Conservation (phyloP, 2,888 invertebrate species). For the Spialia ferax region DNA sequence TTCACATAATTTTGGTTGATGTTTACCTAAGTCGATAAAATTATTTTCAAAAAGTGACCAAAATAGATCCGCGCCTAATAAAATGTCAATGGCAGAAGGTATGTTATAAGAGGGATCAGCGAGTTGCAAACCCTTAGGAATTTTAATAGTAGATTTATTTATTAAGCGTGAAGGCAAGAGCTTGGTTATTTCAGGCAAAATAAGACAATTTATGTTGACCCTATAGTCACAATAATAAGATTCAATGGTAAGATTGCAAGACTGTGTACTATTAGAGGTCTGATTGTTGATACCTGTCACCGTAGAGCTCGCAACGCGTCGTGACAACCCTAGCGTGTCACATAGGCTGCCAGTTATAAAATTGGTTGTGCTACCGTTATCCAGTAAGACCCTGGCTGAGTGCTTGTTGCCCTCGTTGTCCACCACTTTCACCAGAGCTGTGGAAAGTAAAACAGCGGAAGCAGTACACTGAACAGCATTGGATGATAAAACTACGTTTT, state of each 20-base stretch:
- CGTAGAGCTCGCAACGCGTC: constrained; percentile 39
- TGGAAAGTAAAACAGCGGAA: constrained; percentile 35
- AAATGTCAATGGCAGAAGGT: constrained; percentile 46
- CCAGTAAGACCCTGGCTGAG: constrained; percentile 31
- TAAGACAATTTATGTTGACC: constrained; percentile 38
- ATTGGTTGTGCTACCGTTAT: constrained; percentile 43
- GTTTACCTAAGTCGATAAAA: constrained; percentile 22
- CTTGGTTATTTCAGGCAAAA: constrained; percentile 46
- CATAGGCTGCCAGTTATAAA: constrained; percentile 42
- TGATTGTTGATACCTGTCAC: constrained; percentile 47
- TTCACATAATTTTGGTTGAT: constrained; percentile 15
- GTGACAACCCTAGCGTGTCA: constrained; percentile 41
- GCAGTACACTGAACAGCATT: background rate
- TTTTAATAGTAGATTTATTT: constrained; percentile 6
- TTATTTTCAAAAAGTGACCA: constrained; percentile 40
- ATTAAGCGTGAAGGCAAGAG: constrained; percentile 41
- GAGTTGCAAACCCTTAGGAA: constrained; percentile 37
- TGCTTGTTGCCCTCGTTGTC: constrained; percentile 7
- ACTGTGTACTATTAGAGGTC: constrained; percentile 40
- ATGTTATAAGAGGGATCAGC: constrained; percentile 47
- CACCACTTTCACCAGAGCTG: constrained; percentile 37
- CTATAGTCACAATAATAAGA: constrained; percentile 40
- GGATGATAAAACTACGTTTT: background rate
- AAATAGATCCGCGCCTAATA: constrained; percentile 47
- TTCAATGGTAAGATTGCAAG: constrained; percentile 41